phyloP scores from a whole-genome alignment of 2,888 invertebrate genomes.

The Ashinkailepas kermadecensis region DNA sequence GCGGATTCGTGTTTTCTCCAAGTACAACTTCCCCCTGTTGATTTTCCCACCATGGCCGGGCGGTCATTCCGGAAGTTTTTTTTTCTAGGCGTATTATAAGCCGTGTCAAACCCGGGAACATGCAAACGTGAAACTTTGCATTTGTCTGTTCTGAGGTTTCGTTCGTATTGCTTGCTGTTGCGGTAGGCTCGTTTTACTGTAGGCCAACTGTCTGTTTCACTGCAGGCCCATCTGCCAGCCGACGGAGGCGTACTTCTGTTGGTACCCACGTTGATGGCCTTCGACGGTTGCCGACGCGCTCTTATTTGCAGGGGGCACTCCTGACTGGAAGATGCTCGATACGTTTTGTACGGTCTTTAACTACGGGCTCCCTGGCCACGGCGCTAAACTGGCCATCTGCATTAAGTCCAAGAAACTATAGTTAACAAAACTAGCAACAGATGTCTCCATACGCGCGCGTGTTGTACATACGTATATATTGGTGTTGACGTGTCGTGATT shows the following conservation, averaged over 20 bases:
- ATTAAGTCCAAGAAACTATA: constrained; percentile 5
- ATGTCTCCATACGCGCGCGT: neutral
- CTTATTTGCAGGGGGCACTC: neutral
- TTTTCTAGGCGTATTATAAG: neutral
- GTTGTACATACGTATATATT: constrained; percentile 9
- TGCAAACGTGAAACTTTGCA: neutral
- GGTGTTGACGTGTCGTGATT: neutral
- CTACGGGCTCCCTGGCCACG: constrained; percentile 13
- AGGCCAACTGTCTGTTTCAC: neutral
- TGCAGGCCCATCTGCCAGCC: neutral
- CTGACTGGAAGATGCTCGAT: neutral
- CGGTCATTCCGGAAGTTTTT: neutral
- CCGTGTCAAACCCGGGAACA: neutral
- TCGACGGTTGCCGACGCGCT: neutral
- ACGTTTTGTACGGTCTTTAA: constrained; percentile 14
- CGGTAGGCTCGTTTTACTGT: neutral
- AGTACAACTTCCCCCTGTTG: constrained; percentile 13
- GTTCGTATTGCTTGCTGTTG: neutral
- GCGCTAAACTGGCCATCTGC: constrained; percentile 14
- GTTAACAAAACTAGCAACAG: constrained; percentile 8
- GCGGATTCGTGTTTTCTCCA: neutral
- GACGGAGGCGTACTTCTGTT: no score
- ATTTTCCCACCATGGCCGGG: neutral
- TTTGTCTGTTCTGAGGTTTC: neutral
- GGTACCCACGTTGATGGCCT: no score